These are phyloP conservation scores for Aphodius sticticus DNA, from an alignment of 2,888 invertebrate genomes.

Conservation along the genomic window DNA sequence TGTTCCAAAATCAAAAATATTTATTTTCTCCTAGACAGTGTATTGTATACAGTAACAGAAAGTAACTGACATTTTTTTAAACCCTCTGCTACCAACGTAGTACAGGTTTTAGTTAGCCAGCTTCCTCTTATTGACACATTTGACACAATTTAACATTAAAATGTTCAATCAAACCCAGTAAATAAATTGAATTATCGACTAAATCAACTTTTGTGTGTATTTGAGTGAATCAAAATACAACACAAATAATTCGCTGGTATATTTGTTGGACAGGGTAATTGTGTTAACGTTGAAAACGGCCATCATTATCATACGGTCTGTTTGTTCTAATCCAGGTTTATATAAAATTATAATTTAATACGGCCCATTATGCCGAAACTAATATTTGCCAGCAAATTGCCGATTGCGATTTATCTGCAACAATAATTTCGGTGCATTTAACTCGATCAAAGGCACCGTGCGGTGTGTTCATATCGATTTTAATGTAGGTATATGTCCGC, in stretches of 20 bases:
- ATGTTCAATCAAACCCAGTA: background rate
- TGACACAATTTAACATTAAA: background rate
- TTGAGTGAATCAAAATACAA: background rate
- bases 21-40: too few relatives aligned
- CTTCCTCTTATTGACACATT: background rate
- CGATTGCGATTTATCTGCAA: slow-evolving; percentile 22
- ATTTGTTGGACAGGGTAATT: background rate
- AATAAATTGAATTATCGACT: background rate
- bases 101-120: too few relatives aligned
- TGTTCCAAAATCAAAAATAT: too few relatives aligned
- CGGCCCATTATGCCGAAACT: slow-evolving; percentile 22
- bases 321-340: slow-evolving; percentile 20
- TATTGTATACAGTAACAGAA: too few relatives aligned
- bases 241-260: background rate
- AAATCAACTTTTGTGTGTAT: background rate
- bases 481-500: background rate
- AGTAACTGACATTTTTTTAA: background rate
- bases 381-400: slow-evolving; percentile 20
- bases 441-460: slow-evolving; percentile 21
- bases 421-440: slow-evolving; percentile 15
- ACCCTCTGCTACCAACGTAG: background rate
- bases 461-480: background rate
- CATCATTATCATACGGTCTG: slow-evolving; percentile 18
- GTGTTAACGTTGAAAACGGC: slow-evolving; percentile 17
- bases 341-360: slow-evolving; percentile 26